phyloP scores from a whole-genome alignment of 2,888 invertebrate species.

The Pharmacophagus antenor region DNA sequence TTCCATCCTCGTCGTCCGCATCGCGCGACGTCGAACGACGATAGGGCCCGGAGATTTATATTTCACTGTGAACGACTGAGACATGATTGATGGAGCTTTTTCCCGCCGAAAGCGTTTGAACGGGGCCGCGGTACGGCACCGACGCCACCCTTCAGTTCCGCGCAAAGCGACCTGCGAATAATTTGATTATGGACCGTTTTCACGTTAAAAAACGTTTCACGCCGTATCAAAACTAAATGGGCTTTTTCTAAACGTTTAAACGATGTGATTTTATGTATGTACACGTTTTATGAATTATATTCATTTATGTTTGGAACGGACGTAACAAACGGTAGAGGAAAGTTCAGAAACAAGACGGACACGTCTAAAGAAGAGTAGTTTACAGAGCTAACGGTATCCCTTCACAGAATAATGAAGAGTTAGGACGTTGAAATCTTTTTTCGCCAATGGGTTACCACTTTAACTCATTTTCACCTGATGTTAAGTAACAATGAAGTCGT shows the following conservation, averaged over 20 bases:
- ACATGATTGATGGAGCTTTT: slow-evolving; percentile 29
- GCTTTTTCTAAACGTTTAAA: neutral
- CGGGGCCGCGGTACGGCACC: neutral
- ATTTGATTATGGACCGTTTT: slow-evolving; percentile 1
- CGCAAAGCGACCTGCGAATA: neutral
- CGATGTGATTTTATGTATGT: neutral
- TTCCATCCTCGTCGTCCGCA: slow-evolving; percentile 13
- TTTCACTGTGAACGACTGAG: slow-evolving; percentile 3
- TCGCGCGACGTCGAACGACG: slow-evolving; percentile 13
- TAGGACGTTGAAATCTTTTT: too few species aligned
- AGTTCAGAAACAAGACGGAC: too few species aligned
- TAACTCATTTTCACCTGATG: too few species aligned
- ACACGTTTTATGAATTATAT: too few species aligned
- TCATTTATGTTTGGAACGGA: too few species aligned
- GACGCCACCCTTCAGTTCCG: neutral
- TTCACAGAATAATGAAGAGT: too few species aligned
- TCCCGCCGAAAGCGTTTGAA: slow-evolving; percentile 13
- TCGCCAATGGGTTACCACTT: too few species aligned
- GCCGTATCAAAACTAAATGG: neutral
- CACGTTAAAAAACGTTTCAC: neutral
- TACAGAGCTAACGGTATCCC: too few species aligned
- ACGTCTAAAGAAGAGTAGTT: too few species aligned
- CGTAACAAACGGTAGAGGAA: too few species aligned
- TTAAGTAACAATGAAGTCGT: too few species aligned
- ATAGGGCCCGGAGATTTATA: slow-evolving; percentile 17